phyloP scores from a whole-genome alignment of 92 coral and sea anemone genomes.

The Montipora capitata region DNA sequence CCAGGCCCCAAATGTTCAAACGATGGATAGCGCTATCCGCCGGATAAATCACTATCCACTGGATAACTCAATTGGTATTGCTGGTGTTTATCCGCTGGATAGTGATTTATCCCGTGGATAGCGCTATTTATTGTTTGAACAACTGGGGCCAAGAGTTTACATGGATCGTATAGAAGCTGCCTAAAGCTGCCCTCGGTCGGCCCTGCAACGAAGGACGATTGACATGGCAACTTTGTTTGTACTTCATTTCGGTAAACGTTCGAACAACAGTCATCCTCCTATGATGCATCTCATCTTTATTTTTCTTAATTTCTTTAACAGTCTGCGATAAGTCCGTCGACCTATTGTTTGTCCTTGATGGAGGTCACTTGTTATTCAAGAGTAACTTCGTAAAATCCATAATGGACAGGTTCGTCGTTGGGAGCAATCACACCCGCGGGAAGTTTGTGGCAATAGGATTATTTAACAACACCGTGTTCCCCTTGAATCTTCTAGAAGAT shows the following conservation, averaged over 20 bases:
- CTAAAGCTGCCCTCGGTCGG: no score
- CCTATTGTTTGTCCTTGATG: slow-evolving; percentile 76
- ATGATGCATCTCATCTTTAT: background rate
- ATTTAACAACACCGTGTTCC: background rate
- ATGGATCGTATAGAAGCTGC: no score
- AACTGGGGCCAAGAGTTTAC: no score
- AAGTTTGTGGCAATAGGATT: background rate
- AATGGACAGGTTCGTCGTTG: slow-evolving; percentile 74
- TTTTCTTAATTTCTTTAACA: background rate
- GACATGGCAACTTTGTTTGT: background rate
- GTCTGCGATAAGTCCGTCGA: slow-evolving; percentile 77
- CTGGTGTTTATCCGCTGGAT: no score
- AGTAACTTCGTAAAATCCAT: slow-evolving; percentile 74
- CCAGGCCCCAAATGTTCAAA: no score
- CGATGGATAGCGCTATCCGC: no score
- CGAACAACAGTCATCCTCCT: no score
- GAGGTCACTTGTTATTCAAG: slow-evolving; percentile 66
- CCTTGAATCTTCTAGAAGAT: background rate
- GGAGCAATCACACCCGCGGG: slow-evolving; percentile 47
- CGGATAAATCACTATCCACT: no score
- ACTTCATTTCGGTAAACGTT: background rate
- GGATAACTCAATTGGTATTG: no score
- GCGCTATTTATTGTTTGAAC: no score
- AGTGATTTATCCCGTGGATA: no score
- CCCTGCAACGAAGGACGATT: background rate